These are phyloP conservation scores for Chorisops tibialis DNA, from an alignment of 2,888 invertebrate species.

Conservation along the genomic window DNA sequence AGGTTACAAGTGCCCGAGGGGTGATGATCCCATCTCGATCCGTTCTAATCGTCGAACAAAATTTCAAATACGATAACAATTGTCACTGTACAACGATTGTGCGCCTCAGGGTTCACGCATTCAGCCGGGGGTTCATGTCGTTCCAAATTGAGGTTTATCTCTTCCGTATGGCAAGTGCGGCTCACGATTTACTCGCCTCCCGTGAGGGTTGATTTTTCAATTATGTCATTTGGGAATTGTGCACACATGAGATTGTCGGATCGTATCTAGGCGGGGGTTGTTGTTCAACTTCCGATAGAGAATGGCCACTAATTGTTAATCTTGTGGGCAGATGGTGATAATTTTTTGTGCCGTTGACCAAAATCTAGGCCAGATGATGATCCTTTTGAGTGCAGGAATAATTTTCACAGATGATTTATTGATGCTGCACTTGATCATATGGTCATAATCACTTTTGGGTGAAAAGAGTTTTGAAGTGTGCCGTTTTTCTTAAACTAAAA, in stretches of 20 bases:
- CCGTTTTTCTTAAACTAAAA: no score
- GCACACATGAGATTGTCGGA: conserved; percentile 2
- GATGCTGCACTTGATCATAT: conserved; percentile 17
- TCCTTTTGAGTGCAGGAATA: background rate
- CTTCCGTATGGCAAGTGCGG: conserved; percentile 15
- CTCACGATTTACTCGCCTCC: no score
- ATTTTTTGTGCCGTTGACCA: conserved; percentile 9
- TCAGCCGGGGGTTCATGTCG: background rate
- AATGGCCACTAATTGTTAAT: conserved; percentile 33
- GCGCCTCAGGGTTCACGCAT: background rate
- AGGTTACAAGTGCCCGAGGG: conserved; percentile 11
- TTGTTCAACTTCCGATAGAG: conserved; percentile 30
- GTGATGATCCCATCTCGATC: conserved; percentile 6
- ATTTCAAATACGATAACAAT: background rate
- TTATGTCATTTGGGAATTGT: conserved; percentile 26
- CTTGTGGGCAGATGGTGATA: conserved; percentile 32
- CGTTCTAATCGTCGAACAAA: conserved; percentile 11
- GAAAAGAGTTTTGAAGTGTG: no score
- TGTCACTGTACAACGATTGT: background rate
- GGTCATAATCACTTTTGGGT: background rate
- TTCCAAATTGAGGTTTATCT: background rate
- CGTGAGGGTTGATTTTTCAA: conserved; percentile 24
- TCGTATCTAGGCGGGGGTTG: background rate
- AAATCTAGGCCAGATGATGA: conserved; percentile 15
- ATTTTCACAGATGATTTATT: conserved; percentile 16